Conservation (phyloP, 2,113 vertebrate genomes). For the Tonatia bakeri region DNA sequence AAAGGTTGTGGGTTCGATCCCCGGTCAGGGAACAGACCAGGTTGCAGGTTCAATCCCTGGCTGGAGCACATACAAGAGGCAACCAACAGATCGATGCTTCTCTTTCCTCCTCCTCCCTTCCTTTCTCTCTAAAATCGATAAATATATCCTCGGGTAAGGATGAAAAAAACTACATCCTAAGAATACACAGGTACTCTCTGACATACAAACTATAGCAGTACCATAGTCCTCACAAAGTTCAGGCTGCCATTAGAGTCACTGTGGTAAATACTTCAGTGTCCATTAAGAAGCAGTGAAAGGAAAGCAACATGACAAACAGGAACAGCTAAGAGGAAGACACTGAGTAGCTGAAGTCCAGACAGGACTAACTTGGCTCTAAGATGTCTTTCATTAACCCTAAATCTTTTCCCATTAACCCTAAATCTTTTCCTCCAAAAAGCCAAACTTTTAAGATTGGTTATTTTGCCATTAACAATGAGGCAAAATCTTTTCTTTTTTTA, state of each 20-base stretch:
- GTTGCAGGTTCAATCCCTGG: too few relatives aligned
- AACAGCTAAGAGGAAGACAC: background rate
- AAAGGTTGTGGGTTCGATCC: too few relatives aligned
- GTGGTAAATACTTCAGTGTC: background rate
- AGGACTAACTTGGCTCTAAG: background rate
- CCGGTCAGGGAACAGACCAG: too few relatives aligned
- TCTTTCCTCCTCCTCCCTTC: too few relatives aligned
- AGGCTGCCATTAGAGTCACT: background rate
- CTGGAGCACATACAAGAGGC: too few relatives aligned
- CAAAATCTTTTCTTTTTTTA: background rate
- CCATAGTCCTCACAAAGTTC: background rate
- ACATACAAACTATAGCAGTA: background rate
- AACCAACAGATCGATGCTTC: too few relatives aligned
- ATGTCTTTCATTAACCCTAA: background rate
- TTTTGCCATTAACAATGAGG: background rate
- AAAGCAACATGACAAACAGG: background rate
- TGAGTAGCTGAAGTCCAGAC: background rate
- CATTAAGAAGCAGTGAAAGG: background rate
- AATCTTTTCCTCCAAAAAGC: background rate
- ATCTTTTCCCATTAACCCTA: background rate
- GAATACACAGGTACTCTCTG: background rate
- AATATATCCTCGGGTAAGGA: too few relatives aligned
- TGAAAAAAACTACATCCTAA: background rate
- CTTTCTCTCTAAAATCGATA: too few relatives aligned
- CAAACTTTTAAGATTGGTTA: background rate